Evolutionary conservation across 2,888 invertebrate species (phyloP), one percentile per base, ranked within the genome.

Genomic region (Ennomos fuscantarius): DNA sequence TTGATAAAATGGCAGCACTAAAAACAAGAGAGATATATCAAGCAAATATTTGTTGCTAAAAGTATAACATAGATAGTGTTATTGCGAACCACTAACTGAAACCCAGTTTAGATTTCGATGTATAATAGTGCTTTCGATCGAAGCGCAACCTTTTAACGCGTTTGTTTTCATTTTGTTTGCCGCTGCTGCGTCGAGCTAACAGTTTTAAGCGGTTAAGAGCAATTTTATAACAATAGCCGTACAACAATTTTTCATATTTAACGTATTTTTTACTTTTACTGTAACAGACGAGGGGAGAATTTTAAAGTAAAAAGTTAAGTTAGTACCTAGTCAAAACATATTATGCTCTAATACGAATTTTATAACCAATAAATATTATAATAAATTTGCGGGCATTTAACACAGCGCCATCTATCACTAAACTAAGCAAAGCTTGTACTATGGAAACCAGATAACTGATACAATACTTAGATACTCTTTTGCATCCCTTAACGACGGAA

Each of bases 161-260:
- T 59, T 59, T 43, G 46, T 48, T 60, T 64, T 52, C 52, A 58
- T 68, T 66, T 64, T 58, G 55, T 56, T 59, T 59, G 60, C 56
- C 32, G 49, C 50, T 47, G 55, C 45, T 56, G 34, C 34, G 52
- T 56, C 48, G 53, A 59, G 46, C 57, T 63, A 64, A 63, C 62
- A 60, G 60, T 62, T 67, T 70, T 52, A 51, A 63, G 50, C 56
- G 61, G 61, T 63, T 62, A 52, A 45, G 51, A 65, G 58, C 55
- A 47, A 48, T 52, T 66, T 60, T 55, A 24, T 48, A 40, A 53
- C 53, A 60, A 62, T 55, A 55, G 60, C 53, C 50, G 55, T 60
- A 11, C 45, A 34, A 41, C 51, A 11, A 24, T 34, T 9, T 36
- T 46, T 50, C 47, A 47, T 49, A 49, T 13, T 33, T 8, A 24